These are phyloP conservation scores for Euphydryas editha DNA, from an alignment of 2,888 invertebrate species.

Conservation along the genomic window DNA sequence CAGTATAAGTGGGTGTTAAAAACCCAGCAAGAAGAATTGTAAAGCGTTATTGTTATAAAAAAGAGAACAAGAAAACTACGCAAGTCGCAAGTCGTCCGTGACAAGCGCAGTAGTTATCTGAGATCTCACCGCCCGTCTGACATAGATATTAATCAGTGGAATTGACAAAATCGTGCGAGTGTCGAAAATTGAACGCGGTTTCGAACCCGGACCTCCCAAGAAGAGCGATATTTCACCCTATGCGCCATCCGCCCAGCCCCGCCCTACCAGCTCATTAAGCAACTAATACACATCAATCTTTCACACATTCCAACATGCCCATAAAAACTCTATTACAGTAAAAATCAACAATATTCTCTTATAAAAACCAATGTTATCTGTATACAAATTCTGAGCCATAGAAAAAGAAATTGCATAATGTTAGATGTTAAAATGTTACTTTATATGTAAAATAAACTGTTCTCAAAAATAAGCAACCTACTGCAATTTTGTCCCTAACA, in stretches of 20 bases:
- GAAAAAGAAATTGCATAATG: neutral
- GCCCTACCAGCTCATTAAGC: constrained; percentile 74
- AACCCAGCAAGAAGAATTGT: constrained; percentile 14
- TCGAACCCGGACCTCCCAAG: constrained; percentile 75
- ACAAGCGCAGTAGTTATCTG: constrained; percentile 56
- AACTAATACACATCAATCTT: constrained; percentile 76
- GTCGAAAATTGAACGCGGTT: constrained; percentile 77
- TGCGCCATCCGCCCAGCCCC: constrained; percentile 63
- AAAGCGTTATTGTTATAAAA: constrained; percentile 12
- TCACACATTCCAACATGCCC: constrained; percentile 48
- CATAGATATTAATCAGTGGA: constrained; percentile 74
- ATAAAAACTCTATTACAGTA: constrained; percentile 36
- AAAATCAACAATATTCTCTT: constrained; percentile 25
- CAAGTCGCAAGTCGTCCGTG: constrained; percentile 36
- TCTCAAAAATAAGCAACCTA: no score
- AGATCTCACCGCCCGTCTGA: constrained; percentile 60
- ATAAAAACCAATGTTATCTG: constrained; percentile 11
- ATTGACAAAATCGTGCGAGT: constrained; percentile 81
- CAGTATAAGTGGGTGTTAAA: constrained; percentile 18
- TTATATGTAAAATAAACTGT: neutral
- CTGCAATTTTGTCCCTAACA: no score
- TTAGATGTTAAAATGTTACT: neutral
- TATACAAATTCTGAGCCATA: neutral
- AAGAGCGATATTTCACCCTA: constrained; percentile 77
- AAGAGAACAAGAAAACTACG: constrained; percentile 18